phyloP scores from a whole-genome alignment of 1,140 invertebrate genomes.

The Pseudomyrmex gracilis region DNA sequence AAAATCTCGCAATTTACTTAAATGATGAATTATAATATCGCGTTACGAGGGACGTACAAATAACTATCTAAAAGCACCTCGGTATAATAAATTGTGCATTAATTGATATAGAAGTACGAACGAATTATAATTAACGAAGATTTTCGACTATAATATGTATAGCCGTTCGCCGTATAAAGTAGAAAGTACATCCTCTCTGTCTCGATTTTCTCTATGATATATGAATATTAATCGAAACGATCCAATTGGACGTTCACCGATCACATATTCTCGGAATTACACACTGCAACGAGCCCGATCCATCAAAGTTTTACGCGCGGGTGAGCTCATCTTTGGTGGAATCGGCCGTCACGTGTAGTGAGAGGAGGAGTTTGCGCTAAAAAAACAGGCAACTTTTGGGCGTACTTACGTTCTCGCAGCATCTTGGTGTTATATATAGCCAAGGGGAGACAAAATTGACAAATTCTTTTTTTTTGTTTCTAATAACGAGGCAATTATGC shows the following conservation, averaged over 20 bases:
- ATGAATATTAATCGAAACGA: conserved; percentile 16
- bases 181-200: conserved; percentile 1
- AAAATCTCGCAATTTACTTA: background rate
- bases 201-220: conserved; percentile 2
- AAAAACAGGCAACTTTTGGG: conserved; percentile 8
- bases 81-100: background rate
- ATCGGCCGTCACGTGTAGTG: background rate
- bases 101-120: background rate
- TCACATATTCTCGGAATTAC: conserved; percentile 28
- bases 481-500: conserved; percentile 18
- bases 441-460: background rate
- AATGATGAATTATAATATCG: conserved; percentile 5
- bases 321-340: conserved; percentile 28
- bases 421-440: background rate
- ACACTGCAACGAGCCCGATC: conserved; percentile 11
- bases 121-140: conserved; percentile 13
- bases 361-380: background rate
- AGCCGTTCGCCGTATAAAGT: background rate
- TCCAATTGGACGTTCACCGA: background rate
- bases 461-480: conserved; percentile 25
- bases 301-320: conserved; percentile 45
- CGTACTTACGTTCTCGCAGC: background rate
- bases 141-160: background rate
- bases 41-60: too few species aligned
- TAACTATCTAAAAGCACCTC: background rate